Conservation (phyloP, 2,113 vertebrate species). For the Brienomyrus longianalis region DNA sequence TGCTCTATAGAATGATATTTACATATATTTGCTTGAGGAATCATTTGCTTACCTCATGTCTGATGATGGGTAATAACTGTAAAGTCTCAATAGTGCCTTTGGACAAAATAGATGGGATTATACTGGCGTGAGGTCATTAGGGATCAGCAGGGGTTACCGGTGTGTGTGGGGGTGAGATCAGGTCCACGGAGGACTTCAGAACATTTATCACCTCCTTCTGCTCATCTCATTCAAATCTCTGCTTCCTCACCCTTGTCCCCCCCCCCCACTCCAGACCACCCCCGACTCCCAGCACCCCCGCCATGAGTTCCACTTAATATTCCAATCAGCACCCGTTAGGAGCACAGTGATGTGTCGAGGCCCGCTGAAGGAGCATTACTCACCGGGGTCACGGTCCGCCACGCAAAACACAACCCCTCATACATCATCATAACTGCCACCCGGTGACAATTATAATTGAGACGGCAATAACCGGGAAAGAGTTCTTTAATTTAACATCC, state of each 20-base stretch:
- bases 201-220: background rate
- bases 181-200: background rate
- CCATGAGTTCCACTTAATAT: slow-evolving; percentile 75
- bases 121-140: background rate
- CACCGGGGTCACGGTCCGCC: slow-evolving; percentile 88
- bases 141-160: background rate
- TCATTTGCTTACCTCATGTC: background rate
- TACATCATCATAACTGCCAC: slow-evolving; percentile 99
- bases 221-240: background rate
- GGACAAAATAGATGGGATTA: background rate
- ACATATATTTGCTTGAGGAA: background rate
- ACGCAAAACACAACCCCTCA: slow-evolving; percentile 96
- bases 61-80: background rate
- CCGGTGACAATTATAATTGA: slow-evolving; percentile 98
- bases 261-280: slow-evolving; percentile 18
- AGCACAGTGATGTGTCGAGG: slow-evolving; percentile 70
- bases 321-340: slow-evolving; percentile 78
- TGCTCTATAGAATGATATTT: background rate
- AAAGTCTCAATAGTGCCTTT: background rate
- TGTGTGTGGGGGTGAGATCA: background rate
- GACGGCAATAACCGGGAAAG: slow-evolving; percentile 95
- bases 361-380: slow-evolving; percentile 85
- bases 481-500: slow-evolving; percentile 99
- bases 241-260: background rate
- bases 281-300: slow-evolving; percentile 42